Percentiles rank a stretch among this genome's conserved stretches.
phyloP scores from a whole-genome alignment of 2,113 vertebrate genomes.

The Sphaerodactylus townsendi region DNA sequence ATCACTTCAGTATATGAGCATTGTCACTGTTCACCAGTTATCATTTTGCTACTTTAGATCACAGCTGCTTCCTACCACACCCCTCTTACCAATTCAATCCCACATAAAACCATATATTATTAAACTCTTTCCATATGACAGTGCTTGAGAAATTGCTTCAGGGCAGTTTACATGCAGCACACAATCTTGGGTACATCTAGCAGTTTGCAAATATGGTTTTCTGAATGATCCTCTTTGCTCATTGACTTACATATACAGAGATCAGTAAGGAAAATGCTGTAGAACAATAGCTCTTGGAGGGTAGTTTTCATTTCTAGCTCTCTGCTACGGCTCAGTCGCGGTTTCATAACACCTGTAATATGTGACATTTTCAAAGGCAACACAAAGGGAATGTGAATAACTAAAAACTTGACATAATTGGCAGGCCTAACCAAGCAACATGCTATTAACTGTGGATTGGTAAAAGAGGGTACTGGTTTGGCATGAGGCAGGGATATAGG shows the following conservation, averaged over 20 bases:
- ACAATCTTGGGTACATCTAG: not conserved
- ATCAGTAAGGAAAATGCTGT: conserved; percentile 62
- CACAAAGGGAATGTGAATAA: not conserved
- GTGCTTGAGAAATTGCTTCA: too few species aligned
- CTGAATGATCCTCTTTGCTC: rapidly evolving
- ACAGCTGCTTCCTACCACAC: not conserved
- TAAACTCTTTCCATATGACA: too few species aligned
- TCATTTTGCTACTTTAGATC: not conserved
- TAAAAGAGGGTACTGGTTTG: too few species aligned
- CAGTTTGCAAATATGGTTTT: too few species aligned
- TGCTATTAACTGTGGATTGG: too few species aligned
- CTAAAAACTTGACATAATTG: not conserved
- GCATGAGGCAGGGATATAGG: too few species aligned
- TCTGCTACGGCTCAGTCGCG: conserved; percentile 6
- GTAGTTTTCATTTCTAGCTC: conserved; percentile 52
- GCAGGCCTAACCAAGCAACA: not conserved
- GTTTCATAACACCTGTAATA: conserved; percentile 29
- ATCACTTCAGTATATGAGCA: not conserved
- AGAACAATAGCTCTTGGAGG: conserved; percentile 59
- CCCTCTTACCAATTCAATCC: too few species aligned
- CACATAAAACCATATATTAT: too few species aligned
- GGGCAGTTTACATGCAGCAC: not conserved
- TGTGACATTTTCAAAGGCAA: not conserved
- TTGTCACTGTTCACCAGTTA: not conserved
- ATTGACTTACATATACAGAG: conserved; percentile 64